These are phyloP conservation scores for Antennarius striatus DNA, from an alignment of 2,113 vertebrate genomes.

Conservation along the genomic window DNA sequence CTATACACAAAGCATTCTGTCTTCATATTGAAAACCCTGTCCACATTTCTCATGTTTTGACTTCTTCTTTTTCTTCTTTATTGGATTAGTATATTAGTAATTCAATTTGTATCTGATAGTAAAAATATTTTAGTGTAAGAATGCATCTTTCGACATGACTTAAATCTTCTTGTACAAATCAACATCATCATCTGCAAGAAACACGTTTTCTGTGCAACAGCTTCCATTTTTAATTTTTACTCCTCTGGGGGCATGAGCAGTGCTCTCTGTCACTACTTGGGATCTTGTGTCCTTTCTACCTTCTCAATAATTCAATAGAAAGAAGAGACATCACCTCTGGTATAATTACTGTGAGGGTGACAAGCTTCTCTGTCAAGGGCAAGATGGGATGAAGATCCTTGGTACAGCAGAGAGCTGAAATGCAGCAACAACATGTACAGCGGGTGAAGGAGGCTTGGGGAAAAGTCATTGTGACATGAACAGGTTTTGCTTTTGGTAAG, in stretches of 20 bases:
- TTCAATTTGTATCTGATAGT: no score
- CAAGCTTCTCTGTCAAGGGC: slow-evolving; percentile 72
- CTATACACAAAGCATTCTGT: slow-evolving; percentile 14
- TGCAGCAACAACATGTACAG: slow-evolving; percentile 23
- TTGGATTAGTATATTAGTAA: no score
- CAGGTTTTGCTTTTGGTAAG: slow-evolving; percentile 32
- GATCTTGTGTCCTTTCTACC: slow-evolving; percentile 63
- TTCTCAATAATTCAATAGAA: slow-evolving; percentile 76
- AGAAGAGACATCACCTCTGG: slow-evolving; percentile 69
- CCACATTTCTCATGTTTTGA: background rate
- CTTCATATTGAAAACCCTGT: background rate
- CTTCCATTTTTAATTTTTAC: slow-evolving; percentile 38
- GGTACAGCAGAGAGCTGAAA: slow-evolving; percentile 37
- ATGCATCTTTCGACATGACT: no score
- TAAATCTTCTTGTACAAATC: no score
- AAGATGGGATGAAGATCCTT: slow-evolving; percentile 48
- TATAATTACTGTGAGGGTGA: slow-evolving; percentile 76
- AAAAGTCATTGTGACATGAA: slow-evolving; percentile 1
- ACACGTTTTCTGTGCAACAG: slow-evolving; percentile 16
- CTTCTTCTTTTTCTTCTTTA: no score
- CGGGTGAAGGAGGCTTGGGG: slow-evolving; percentile 36
- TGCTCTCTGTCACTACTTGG: slow-evolving; percentile 53
- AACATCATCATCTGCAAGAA: slow-evolving; percentile 9
- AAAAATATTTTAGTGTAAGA: no score
- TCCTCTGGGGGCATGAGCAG: slow-evolving; percentile 20